Percentiles rank a stretch among this genome's conserved stretches.
Conservation (phyloP, 2,888 invertebrate genomes). For the Clostera curtula region DNA sequence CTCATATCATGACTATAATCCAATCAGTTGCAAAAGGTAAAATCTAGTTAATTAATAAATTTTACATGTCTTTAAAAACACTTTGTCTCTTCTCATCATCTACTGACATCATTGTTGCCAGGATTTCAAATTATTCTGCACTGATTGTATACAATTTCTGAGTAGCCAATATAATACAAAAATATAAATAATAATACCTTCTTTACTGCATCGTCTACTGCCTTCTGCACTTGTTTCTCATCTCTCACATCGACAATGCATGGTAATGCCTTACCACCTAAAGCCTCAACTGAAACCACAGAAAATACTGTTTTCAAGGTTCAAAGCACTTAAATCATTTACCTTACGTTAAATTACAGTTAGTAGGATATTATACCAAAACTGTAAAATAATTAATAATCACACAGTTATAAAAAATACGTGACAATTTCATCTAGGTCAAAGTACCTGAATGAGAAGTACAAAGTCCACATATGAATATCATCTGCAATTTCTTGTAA, state of each 20-base stretch:
- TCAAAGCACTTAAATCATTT: background rate
- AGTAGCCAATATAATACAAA: too few species aligned
- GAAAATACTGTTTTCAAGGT: background rate
- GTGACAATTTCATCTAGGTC: conserved; percentile 12
- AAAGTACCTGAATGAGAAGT: conserved; percentile 20
- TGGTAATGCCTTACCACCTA: conserved; percentile 89
- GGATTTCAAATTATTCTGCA: too few species aligned
- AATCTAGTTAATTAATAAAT: too few species aligned
- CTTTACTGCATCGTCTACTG: conserved; percentile 83
- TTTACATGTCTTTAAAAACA: too few species aligned
- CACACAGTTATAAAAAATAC: conserved; percentile 10
- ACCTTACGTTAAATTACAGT: too few species aligned
- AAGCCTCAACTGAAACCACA: conserved; percentile 82
- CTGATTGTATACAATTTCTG: too few species aligned
- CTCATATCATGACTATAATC: too few species aligned
- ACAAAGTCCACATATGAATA: conserved; percentile 42
- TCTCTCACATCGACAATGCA: conserved; percentile 92
- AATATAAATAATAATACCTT: conserved; percentile 49
- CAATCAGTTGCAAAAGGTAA: too few species aligned
- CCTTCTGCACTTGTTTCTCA: conserved; percentile 82
- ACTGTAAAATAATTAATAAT: conserved; percentile 5
- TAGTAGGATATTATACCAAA: too few species aligned
- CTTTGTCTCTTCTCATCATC: too few species aligned
- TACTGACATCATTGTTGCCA: too few species aligned
- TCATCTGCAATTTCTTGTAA: conserved; percentile 13